Evolutionary conservation across 1,140 invertebrate genomes (phyloP).

Genomic region (Spodoptera litura): DNA sequence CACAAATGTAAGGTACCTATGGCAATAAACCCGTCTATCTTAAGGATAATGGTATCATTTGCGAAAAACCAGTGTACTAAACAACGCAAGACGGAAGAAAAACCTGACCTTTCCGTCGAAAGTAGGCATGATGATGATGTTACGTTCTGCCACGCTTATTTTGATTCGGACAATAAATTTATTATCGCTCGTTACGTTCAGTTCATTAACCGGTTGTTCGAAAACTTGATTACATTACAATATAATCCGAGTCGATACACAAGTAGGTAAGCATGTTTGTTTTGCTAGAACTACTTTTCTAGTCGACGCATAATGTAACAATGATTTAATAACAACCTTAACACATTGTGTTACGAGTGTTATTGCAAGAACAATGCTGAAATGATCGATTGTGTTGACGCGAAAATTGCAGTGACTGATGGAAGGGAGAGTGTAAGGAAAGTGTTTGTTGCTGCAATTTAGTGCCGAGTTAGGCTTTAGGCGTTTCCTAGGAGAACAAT

Average conservation of each 20-base stretch:
- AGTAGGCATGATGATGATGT: no score
- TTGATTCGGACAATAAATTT: no score
- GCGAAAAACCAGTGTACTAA: no score
- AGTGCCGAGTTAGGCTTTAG: not conserved
- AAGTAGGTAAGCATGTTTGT: slow-evolving; percentile 16
- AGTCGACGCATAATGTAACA: not conserved
- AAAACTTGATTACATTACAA: slow-evolving; percentile 6
- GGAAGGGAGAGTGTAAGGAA: not conserved
- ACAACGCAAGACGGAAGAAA: no score
- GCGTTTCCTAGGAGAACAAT: not conserved
- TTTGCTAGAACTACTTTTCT: slow-evolving; percentile 19
- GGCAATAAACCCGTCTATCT: no score
- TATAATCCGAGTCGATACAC: slow-evolving; percentile 1
- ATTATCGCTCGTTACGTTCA: not conserved
- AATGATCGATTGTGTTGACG: slow-evolving; percentile 34
- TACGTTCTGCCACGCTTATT: no score
- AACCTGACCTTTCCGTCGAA: no score
- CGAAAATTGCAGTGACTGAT: slow-evolving; percentile 10
- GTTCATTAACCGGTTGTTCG: not conserved
- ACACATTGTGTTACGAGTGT: not conserved
- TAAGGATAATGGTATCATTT: no score
- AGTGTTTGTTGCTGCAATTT: slow-evolving; percentile 9
- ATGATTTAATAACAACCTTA: slow-evolving; percentile 13
- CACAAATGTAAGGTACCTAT: no score
- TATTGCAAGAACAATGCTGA: slow-evolving; percentile 2